Conservation (phyloP, 2,113 vertebrate genomes). For the Tachysurus fulvidraco region DNA sequence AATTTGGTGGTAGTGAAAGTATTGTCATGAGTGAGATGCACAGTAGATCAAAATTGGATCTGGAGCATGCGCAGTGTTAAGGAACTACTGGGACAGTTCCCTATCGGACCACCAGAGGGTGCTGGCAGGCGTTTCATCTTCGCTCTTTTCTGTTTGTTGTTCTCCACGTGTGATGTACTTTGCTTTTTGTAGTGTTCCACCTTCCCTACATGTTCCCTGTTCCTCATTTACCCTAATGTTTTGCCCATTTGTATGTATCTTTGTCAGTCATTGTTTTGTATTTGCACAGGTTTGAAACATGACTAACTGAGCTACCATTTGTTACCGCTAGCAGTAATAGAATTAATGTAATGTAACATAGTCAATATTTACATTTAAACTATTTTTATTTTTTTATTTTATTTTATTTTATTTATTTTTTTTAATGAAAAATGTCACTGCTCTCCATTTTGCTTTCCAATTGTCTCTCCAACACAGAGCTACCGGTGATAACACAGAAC, state of each 20-base stretch:
- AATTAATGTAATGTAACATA: background rate
- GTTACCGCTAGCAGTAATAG: background rate
- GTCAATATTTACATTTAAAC: background rate
- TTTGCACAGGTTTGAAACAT: background rate
- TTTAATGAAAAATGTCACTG: background rate
- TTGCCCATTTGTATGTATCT: too few relatives aligned
- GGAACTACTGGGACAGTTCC: too few relatives aligned
- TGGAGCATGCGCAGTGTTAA: background rate
- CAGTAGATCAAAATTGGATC: background rate
- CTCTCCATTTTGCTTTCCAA: background rate
- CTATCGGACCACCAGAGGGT: too few relatives aligned
- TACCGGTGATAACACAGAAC: too few relatives aligned
- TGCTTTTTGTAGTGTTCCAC: too few relatives aligned
- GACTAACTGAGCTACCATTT: background rate
- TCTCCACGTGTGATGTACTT: background rate
- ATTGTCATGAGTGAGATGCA: background rate
- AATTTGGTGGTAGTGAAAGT: background rate
- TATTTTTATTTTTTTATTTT: too few relatives aligned
- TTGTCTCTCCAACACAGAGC: background rate
- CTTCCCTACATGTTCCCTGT: too few relatives aligned
- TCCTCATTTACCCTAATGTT: too few relatives aligned
- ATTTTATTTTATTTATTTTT: too few relatives aligned
- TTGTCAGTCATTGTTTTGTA: too few relatives aligned
- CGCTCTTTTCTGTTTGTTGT: background rate
- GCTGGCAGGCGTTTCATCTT: background rate